Evolutionary conservation across 2,113 vertebrate genomes (phyloP), one percentile per base, ranked within the genome.

Genomic region (Raja brachyura): DNA sequence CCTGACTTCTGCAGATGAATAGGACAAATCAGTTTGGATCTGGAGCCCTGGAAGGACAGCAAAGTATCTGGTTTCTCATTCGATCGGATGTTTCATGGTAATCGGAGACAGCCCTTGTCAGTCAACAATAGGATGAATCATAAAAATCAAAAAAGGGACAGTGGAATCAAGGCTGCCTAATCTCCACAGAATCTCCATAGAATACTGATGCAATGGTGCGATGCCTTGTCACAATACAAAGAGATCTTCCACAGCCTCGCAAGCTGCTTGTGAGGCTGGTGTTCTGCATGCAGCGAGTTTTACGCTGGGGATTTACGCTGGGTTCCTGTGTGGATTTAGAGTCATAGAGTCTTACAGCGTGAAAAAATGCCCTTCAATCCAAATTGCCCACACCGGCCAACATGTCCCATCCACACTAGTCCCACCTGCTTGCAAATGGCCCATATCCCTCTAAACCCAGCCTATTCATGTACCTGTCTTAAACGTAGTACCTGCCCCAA

Each of bases 31-130:
- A 5, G 14, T 88, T n/a, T 63, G 83, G 83, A 66, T 31, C n/a
- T n/a, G 59, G 39, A 88, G 14, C 14, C 59, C 25, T 31, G 59
- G 83, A 56, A 63, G 28, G 59, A 88, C 63, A 31, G 63, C 4
- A 31, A n/a, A 13, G 83, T 31, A 20, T 88, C 83, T 88, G 83
- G 39, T 88, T 66, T 88, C 83, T 20, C n/a, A 28, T 86, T 86
- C 83, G 13, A 86, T 86, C 28, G 11, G 54, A 11, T 85, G 81
- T 85, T 85, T 61, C n/a, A 61, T 22, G 59, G 83, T 88, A 88
- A 88, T 14, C n/a, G 6, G 83, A 88, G 1, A 88, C 83, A 16
- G 28, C 14, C 61, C 5, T 66, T 88, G 83, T 18, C 13, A 66
- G 14, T 14, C n/a, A 22, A 88, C 59, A n/a, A 88, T 66, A 31